phyloP scores from a whole-genome alignment of 1,140 invertebrate species.

The Drosophila sturtevanti region DNA sequence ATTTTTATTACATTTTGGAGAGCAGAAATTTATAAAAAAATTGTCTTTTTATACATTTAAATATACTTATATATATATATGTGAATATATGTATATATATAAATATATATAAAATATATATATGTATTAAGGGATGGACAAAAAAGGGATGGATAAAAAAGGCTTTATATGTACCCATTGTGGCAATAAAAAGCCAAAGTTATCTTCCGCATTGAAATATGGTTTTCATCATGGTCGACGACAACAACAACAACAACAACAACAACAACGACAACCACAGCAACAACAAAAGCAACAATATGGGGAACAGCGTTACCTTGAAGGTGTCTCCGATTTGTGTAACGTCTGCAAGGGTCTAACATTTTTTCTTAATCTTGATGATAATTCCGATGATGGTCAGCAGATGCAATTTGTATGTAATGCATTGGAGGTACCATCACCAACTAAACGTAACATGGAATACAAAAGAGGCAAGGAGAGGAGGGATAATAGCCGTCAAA shows the following conservation, averaged over 20 bases:
- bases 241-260: neutral
- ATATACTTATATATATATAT: neutral
- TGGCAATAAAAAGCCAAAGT: slow-evolving; percentile 4
- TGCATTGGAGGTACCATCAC: neutral
- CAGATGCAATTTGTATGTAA: neutral
- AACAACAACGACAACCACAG: too few species aligned
- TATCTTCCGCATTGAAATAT: slow-evolving; percentile 17
- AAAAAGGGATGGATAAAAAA: neutral
- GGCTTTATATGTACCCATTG: slow-evolving; percentile 28
- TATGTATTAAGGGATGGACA: neutral
- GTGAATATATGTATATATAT: neutral
- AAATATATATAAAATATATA: neutral
- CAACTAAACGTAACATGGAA: neutral
- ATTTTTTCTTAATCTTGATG: slow-evolving; percentile 20
- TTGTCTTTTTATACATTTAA: neutral
- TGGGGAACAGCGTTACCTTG: neutral
- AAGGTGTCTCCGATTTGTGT: slow-evolving; percentile 36
- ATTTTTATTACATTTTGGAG: neutral
- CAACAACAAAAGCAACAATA: neutral
- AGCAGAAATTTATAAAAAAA: neutral
- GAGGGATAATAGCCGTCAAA: too few species aligned
- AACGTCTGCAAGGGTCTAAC: slow-evolving; percentile 7
- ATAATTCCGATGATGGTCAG: neutral
- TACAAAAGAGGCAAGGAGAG: neutral
- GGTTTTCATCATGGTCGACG: slow-evolving; percentile 18